Percentiles rank a stretch among this genome's conserved stretches.
phyloP scores from a whole-genome alignment of 2,888 invertebrate species.

The Zeuzera pyrina region DNA sequence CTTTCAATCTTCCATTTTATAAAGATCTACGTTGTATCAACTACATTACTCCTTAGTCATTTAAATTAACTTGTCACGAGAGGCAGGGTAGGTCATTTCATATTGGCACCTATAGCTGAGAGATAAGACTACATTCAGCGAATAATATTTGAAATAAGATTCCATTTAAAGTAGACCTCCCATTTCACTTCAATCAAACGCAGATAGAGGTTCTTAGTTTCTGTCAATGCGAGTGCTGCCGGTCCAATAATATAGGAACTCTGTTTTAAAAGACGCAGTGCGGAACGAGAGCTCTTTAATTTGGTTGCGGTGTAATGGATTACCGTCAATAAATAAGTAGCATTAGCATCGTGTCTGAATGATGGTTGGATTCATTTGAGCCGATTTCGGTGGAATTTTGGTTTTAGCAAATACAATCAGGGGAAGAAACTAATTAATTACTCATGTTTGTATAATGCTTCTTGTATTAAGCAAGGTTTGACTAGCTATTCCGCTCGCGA shows the following conservation, averaged over 20 bases:
- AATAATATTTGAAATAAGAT: slow-evolving; percentile 43
- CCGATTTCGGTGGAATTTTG: slow-evolving; percentile 49
- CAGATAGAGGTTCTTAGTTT: too few relatives aligned
- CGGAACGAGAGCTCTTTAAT: slow-evolving; percentile 15
- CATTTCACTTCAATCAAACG: slow-evolving; percentile 18
- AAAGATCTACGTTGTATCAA: slow-evolving; percentile 25
- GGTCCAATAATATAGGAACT: slow-evolving; percentile 22
- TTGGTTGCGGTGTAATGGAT: slow-evolving; percentile 41
- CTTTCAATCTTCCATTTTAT: slow-evolving; percentile 30
- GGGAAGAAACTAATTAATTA: slow-evolving; percentile 35
- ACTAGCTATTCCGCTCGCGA: too few relatives aligned
- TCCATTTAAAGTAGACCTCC: slow-evolving; percentile 27
- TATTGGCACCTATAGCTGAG: slow-evolving; percentile 31
- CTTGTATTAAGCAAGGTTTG: too few relatives aligned
- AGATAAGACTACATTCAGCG: slow-evolving; percentile 44
- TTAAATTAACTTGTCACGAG: slow-evolving; percentile 36
- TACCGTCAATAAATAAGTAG: slow-evolving; percentile 60
- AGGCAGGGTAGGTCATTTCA: slow-evolving; percentile 30
- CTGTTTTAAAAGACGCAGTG: slow-evolving; percentile 8
- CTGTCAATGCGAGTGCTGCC: too few relatives aligned
- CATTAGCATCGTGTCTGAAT: slow-evolving; percentile 42
- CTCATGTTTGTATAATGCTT: slow-evolving; percentile 27
- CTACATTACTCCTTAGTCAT: slow-evolving; percentile 24
- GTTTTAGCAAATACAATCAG: slow-evolving; percentile 27
- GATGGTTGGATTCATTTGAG: slow-evolving; percentile 41